Conservation (phyloP, 2,888 invertebrate genomes). For the Macrosiphum euphorbiae region DNA sequence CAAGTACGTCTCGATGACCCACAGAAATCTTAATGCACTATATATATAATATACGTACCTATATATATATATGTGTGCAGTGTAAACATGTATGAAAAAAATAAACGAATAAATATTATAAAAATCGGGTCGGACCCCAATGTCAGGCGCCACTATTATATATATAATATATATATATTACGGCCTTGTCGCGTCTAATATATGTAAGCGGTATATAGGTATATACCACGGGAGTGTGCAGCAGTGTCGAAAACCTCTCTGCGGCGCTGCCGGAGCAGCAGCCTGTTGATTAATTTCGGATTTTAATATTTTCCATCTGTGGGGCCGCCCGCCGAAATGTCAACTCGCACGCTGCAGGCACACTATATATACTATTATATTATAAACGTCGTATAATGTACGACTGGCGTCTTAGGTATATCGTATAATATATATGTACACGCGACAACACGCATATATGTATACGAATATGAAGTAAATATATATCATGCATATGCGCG, state of each 20-base stretch:
- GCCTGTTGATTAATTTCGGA: constrained; percentile 57
- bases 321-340: constrained; percentile 4
- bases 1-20: constrained; percentile 29
- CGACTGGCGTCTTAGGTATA: background rate
- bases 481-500: background rate
- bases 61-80: background rate
- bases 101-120: constrained; percentile 27
- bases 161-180: background rate
- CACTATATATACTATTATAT: background rate
- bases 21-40: background rate
- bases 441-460: background rate
- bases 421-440: background rate
- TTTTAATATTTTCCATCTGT: constrained; percentile 63
- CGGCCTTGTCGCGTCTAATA: background rate
- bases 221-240: background rate
- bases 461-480: background rate
- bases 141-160: constrained; percentile 52
- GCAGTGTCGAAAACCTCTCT: constrained; percentile 37
- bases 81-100: background rate
- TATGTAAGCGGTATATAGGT: background rate
- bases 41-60: too few species aligned
- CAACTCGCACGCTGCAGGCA: background rate
- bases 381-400: background rate
- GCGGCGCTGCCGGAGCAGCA: background rate
- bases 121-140: constrained; percentile 40